Evolutionary conservation across 2,888 invertebrate genomes (phyloP).

Genomic region (Ethmia dodecea): DNA sequence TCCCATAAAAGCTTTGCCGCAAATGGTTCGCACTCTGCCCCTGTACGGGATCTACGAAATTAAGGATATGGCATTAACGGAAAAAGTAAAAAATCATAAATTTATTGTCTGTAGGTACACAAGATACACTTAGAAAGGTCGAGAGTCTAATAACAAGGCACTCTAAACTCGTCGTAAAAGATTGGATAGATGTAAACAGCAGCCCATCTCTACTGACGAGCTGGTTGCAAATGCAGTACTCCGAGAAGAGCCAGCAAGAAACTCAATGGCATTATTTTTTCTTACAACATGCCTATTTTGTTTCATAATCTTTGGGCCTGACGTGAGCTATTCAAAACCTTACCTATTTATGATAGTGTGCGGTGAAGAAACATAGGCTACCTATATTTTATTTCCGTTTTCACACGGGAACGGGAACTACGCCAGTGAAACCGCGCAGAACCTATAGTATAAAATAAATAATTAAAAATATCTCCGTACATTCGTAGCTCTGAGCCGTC

Average conservation of each 20-base stretch:
- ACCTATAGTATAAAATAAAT: neutral
- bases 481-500: neutral
- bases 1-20: conserved; percentile 5
- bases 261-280: too few species aligned
- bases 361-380: neutral
- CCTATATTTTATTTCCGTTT: neutral
- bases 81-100: too few species aligned
- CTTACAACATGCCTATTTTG: too few species aligned
- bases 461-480: neutral
- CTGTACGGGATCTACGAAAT: neutral
- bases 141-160: neutral
- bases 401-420: neutral
- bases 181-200: neutral
- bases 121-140: neutral
- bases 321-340: neutral
- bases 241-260: too few species aligned
- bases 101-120: neutral
- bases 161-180: neutral
- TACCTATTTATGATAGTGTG: neutral
- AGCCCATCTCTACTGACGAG: neutral
- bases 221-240: too few species aligned
- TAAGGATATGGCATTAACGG: too few species aligned
- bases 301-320: neutral
- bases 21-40: conserved; percentile 6
- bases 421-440: neutral